These are phyloP conservation scores for Heliconius hermathena DNA, from an alignment of 1,140 invertebrate species.

Conservation along the genomic window DNA sequence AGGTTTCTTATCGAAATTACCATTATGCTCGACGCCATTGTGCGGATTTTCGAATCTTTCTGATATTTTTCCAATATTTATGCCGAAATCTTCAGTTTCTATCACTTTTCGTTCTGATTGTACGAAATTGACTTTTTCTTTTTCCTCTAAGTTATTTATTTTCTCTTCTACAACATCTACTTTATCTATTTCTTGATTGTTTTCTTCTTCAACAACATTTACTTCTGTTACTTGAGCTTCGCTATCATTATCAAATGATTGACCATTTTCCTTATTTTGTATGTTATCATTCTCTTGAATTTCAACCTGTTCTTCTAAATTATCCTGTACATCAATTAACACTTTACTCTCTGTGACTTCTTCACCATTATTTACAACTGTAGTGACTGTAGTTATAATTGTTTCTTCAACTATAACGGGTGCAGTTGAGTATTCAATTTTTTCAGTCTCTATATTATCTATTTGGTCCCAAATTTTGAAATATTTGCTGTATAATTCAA, in stretches of 20 bases:
- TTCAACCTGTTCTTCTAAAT: background rate
- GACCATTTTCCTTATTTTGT: background rate
- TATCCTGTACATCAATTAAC: conserved; percentile 24
- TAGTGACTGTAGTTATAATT: conserved; percentile 32
- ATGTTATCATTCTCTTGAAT: background rate
- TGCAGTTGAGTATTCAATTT: conserved; percentile 23
- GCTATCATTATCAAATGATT: background rate
- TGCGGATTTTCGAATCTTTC: conserved; percentile 36
- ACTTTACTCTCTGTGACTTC: conserved; percentile 24
- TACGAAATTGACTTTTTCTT: conserved; percentile 1
- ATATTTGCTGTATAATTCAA: conserved; percentile 68
- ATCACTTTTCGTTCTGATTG: conserved; percentile 14
- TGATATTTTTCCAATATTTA: conserved; percentile 41
- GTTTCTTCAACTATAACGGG: conserved; percentile 40
- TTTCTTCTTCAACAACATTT: conserved; percentile 8
- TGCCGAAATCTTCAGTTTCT: conserved; percentile 29
- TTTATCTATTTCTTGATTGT: conserved; percentile 24
- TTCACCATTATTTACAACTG: conserved; percentile 29
- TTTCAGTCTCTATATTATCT: background rate
- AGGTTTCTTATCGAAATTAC: conserved; percentile 51
- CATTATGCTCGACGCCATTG: conserved; percentile 50
- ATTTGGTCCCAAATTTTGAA: conserved; percentile 64
- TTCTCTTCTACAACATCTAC: conserved; percentile 20
- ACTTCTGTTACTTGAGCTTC: background rate
- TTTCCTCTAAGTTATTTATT: conserved; percentile 21